Conservation (phyloP, 2,888 invertebrate species). For the Lasius fuliginosus region DNA sequence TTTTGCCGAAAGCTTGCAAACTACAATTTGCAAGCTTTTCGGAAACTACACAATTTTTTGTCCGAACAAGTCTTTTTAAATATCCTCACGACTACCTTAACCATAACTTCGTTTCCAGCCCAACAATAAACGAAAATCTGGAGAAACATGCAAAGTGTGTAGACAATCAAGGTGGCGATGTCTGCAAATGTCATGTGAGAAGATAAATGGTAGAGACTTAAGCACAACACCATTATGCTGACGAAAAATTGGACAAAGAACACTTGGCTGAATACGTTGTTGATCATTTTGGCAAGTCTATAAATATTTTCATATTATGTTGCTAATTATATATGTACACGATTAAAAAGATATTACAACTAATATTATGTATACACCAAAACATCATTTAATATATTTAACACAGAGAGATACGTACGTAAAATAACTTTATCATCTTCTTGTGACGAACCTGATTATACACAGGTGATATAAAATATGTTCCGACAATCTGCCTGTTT, state of each 20-base stretch:
- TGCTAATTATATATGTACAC: background rate
- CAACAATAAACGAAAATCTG: conserved; percentile 76
- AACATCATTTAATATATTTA: background rate
- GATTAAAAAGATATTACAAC: background rate
- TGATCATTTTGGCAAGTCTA: conserved; percentile 45
- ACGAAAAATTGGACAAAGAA: conserved; percentile 54
- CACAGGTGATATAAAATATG: conserved; percentile 33
- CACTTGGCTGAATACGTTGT: conserved; percentile 17
- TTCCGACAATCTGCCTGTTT: background rate
- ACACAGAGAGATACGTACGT: background rate
- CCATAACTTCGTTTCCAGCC: conserved; percentile 74
- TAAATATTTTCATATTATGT: conserved; percentile 5
- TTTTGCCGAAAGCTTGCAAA: background rate
- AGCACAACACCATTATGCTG: conserved; percentile 51
- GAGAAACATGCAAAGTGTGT: conserved; percentile 59
- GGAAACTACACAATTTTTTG: too few species aligned
- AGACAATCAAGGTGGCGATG: conserved; percentile 9
- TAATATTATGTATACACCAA: background rate
- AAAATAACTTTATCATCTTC: background rate
- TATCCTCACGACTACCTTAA: conserved; percentile 60
- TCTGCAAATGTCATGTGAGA: conserved; percentile 29
- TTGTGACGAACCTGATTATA: conserved; percentile 45
- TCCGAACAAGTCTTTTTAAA: background rate
- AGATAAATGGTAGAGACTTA: conserved; percentile 23
- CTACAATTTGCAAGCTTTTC: too few species aligned